phyloP scores from a whole-genome alignment of 2,888 invertebrate genomes.

The Steinernema hermaphroditum region DNA sequence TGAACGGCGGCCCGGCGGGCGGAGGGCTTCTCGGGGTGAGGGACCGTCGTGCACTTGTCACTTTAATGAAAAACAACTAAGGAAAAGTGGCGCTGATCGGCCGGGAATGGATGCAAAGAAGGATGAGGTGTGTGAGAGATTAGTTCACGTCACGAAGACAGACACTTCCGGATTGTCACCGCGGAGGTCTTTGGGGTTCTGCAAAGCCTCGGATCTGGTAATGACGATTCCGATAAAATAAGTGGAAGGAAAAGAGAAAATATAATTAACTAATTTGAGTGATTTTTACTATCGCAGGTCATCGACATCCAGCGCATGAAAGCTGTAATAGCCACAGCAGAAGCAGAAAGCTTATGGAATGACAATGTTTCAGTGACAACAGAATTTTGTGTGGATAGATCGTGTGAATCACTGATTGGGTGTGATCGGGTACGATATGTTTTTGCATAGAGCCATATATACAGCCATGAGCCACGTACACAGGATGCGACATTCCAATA shows the following conservation, averaged over 20 bases:
- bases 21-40: not conserved
- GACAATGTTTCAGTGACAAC: too few relatives aligned
- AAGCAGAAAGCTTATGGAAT: too few relatives aligned
- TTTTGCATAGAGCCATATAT: too few relatives aligned
- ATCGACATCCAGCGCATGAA: too few relatives aligned
- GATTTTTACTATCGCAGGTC: not conserved
- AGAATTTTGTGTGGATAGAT: too few relatives aligned
- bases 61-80: constrained; percentile 21
- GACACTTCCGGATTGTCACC: not conserved
- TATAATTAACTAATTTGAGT: not conserved
- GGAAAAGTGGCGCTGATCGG: constrained; percentile 3
- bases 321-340: too few relatives aligned
- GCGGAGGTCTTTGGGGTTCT: not conserved
- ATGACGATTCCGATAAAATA: not conserved
- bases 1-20: not conserved
- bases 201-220: too few relatives aligned
- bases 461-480: too few relatives aligned
- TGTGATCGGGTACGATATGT: too few relatives aligned
- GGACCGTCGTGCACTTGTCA: constrained; percentile 18
- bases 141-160: not conserved
- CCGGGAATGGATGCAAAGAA: not conserved
- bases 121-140: not conserved
- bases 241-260: not conserved
- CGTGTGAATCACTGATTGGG: too few relatives aligned
- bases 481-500: too few relatives aligned